Evolutionary conservation across 2,888 invertebrate genomes (phyloP).

Genomic region (Apotomis capreana): DNA sequence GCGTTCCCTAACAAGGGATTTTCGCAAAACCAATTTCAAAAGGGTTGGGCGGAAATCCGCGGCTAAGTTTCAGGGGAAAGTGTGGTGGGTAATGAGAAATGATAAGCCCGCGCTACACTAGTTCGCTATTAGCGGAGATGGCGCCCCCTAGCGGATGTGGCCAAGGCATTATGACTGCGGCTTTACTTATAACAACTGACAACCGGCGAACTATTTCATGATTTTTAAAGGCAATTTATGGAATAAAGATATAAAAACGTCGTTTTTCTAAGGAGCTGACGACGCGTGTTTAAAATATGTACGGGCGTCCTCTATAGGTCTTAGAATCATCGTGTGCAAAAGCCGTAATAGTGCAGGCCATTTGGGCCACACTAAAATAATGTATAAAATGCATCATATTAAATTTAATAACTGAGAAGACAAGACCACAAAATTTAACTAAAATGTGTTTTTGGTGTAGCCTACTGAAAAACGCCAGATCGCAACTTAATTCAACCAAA

Average conservation of each 20-base stretch:
- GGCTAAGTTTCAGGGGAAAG: constrained; percentile 34
- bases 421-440: too few species aligned
- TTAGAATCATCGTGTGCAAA: too few species aligned
- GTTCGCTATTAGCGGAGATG: constrained; percentile 54
- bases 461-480: too few species aligned
- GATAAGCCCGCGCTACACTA: constrained; percentile 57
- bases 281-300: too few species aligned
- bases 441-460: too few species aligned
- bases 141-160: constrained; percentile 14
- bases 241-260: neutral
- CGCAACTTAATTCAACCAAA: too few species aligned
- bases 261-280: too few species aligned
- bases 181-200: neutral
- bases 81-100: constrained; percentile 52
- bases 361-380: too few species aligned
- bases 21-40: constrained; percentile 39
- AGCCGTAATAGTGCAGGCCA: too few species aligned
- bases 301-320: too few species aligned
- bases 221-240: neutral
- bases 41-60: constrained; percentile 35
- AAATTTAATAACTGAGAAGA: too few species aligned
- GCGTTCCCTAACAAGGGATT: constrained; percentile 29
- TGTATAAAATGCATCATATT: too few species aligned
- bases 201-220: neutral
- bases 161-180: constrained; percentile 11